These are phyloP conservation scores for Eilema caniola DNA, from an alignment of 2,888 invertebrate genomes.

Conservation along the genomic window DNA sequence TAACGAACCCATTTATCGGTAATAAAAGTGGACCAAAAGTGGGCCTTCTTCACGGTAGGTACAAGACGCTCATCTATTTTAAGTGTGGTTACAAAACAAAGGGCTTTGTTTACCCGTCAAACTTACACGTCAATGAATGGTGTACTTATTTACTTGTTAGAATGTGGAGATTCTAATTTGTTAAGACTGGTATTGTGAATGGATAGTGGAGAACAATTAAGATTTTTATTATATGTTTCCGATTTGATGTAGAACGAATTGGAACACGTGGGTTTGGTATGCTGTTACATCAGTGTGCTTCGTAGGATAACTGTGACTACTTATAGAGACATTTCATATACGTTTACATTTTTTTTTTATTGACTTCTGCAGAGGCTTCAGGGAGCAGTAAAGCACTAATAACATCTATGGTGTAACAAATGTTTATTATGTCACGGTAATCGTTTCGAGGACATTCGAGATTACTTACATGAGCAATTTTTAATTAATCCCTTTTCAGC, in stretches of 20 bases:
- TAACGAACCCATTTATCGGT: constrained; percentile 27
- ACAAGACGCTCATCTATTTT: constrained; percentile 38
- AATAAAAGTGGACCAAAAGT: constrained; percentile 35
- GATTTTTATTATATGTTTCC: background rate
- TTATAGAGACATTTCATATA: background rate
- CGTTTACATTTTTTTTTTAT: background rate
- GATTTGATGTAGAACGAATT: background rate
- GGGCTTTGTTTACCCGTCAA: constrained; percentile 39
- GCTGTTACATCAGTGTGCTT: background rate
- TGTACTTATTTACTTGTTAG: constrained; percentile 44
- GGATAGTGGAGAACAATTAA: constrained; percentile 2
- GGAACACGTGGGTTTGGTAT: background rate
- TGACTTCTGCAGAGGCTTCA: background rate
- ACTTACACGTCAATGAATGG: constrained; percentile 36
- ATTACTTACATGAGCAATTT: background rate
- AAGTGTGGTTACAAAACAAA: constrained; percentile 38
- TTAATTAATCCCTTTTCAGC: background rate
- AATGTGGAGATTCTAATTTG: constrained; percentile 30
- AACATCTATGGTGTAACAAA: background rate
- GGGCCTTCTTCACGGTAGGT: constrained; percentile 23
- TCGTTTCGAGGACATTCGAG: no score
- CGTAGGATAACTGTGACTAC: background rate
- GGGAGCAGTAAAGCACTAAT: background rate
- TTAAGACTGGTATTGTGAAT: constrained; percentile 6
- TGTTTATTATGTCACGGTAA: background rate